Evolutionary conservation across 2,888 invertebrate genomes (phyloP), one percentile per base, ranked within the genome.

Genomic region (Drosophila paranaensis): DNA sequence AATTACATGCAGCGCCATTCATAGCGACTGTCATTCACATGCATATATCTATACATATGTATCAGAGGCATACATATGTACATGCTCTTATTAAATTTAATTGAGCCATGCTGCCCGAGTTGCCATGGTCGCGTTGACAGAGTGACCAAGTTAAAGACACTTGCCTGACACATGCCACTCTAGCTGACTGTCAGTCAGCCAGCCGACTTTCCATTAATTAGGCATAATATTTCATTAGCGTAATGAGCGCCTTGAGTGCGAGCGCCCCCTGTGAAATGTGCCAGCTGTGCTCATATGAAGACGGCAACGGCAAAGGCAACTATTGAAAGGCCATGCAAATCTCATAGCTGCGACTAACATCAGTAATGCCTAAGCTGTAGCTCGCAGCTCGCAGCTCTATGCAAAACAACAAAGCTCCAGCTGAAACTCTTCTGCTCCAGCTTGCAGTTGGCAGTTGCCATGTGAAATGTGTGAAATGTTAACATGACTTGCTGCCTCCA

Each of bases 111-210:
- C 10, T 39, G 58, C 45, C 37, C 40, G 27, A 53, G 58, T 27
- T 37, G 46, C 43, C 40, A 60, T 53, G 48, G 46, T 16, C 40
- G 51, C 35, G 57, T 51, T 90, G 86, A 90, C 86, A 89, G 90
- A 87, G 82, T 87, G 86, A 87, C 86, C 86, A 87, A 87, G 79
- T 87, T 90, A 88, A 88, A 90, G 89, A 76, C 81, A 90, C 71
- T 82, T 77, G 90, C 58, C 77, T 82, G 89, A 86, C 89, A 90
- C 50, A 80, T 82, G 84, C 74, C 89, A 71, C 77, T 77, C 80
- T 53, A 30, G 30, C 43, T 43, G 74, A 25, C 66, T 62, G 68
- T 39, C 60, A 55, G 61, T 42, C 75, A 74, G 20, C 20, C 20
- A 20, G 82, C 40, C 82, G 86, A 85, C 83, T 84, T 90, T 83